Evolutionary conservation across 2,797 vertebrate species (phyloP).

Genomic region (Liparis tanakae): DNA sequence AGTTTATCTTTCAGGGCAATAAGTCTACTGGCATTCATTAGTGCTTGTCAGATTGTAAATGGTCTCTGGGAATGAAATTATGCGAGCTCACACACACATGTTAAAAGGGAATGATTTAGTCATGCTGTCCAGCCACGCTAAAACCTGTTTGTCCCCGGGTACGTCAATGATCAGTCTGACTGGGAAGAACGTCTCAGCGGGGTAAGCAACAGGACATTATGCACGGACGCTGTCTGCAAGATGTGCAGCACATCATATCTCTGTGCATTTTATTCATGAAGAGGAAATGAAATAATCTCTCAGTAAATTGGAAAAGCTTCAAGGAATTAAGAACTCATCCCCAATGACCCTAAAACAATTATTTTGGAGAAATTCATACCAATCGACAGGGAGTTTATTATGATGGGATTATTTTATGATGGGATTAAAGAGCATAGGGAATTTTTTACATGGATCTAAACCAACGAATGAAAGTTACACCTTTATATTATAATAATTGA

Average conservation of each 20-base stretch:
- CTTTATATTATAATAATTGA: neutral
- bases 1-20: constrained; percentile 88
- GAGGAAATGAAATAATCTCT: constrained; percentile 54
- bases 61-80: constrained; percentile 78
- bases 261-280: constrained; percentile 47
- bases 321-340: constrained; percentile 50
- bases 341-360: constrained; percentile 50
- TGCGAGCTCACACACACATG: constrained; percentile 82
- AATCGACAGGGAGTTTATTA: constrained; percentile 33
- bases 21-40: constrained; percentile 87
- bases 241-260: constrained; percentile 12
- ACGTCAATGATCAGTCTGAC: constrained; percentile 63
- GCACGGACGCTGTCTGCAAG: constrained; percentile 12
- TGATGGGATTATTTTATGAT: constrained; percentile 43
- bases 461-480: constrained; percentile 34
- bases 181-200: constrained; percentile 45
- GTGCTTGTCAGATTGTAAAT: constrained; percentile 87
- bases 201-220: constrained; percentile 33
- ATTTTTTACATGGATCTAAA: constrained; percentile 20
- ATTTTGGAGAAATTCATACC: constrained; percentile 36
- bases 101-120: constrained; percentile 78
- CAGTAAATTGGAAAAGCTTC: constrained; percentile 54
- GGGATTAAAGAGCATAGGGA: constrained; percentile 21
- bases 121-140: constrained; percentile 59
- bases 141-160: constrained; percentile 74